Evolutionary conservation across 2,888 invertebrate species (phyloP).

Genomic region (Tipula lateralis): DNA sequence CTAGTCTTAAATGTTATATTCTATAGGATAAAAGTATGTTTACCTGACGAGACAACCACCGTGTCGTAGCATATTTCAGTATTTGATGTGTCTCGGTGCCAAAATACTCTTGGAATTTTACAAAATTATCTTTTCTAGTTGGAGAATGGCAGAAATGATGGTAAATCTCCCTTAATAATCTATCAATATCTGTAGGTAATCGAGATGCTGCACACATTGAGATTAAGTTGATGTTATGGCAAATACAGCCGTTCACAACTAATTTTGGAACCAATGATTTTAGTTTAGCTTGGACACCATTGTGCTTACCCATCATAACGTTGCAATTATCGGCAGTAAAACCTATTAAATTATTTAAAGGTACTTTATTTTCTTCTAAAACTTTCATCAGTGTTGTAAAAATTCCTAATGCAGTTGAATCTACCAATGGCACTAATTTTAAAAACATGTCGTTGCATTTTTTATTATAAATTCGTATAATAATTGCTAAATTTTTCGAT

Average conservation of each 20-base stretch:
- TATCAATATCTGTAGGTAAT: too few species aligned
- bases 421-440: neutral
- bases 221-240: neutral
- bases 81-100: neutral
- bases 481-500: conserved; percentile 29
- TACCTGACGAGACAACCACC: neutral
- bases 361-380: neutral
- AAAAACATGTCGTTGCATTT: neutral
- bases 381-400: neutral
- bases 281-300: conserved; percentile 29
- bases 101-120: neutral
- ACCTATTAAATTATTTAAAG: neutral
- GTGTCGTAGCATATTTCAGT: neutral
- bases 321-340: conserved; percentile 33
- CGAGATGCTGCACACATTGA: neutral
- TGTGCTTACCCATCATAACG: conserved; percentile 33
- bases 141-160: too few species aligned
- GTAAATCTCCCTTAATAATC: too few species aligned
- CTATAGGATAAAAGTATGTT: too few species aligned
- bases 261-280: neutral
- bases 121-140: too few species aligned
- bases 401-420: neutral
- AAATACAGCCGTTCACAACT: too few species aligned
- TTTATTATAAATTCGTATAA: conserved; percentile 31
- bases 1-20: too few species aligned